These are phyloP conservation scores for Lamprologus speciosus DNA, from an alignment of 2,113 vertebrate genomes.

Conservation along the genomic window DNA sequence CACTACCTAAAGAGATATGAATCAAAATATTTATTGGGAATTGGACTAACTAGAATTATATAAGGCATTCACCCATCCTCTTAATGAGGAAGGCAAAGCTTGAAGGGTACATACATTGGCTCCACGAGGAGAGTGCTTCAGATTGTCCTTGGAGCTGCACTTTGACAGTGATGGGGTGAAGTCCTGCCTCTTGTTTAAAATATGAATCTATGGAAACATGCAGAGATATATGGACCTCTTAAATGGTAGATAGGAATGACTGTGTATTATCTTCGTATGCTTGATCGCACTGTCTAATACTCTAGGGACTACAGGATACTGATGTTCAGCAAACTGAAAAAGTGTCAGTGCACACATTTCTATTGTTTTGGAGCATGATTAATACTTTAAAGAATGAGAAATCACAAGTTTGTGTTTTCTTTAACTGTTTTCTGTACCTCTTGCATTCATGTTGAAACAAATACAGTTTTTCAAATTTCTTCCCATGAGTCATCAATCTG, in stretches of 20 bases:
- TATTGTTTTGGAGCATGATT: not conserved
- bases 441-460: not conserved
- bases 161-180: slow-evolving; percentile 83
- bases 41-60: not conserved
- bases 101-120: slow-evolving; percentile 83
- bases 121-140: slow-evolving; percentile 82
- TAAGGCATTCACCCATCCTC: not conserved
- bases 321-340: not conserved
- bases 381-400: not conserved
- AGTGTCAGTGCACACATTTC: not conserved
- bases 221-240: slow-evolving; percentile 44
- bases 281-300: not conserved
- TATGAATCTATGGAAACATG: slow-evolving; percentile 85
- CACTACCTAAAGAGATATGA: not conserved
- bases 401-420: not conserved
- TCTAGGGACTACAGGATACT: not conserved
- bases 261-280: not conserved
- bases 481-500: not conserved
- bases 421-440: not conserved
- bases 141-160: slow-evolving; percentile 91
- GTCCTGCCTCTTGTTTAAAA: slow-evolving; percentile 94
- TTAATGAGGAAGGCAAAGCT: not conserved
- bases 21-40: not conserved
- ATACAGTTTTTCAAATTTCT: not conserved
- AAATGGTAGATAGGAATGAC: not conserved